A percentile compares a stretch with the other conserved stretches of the same genome.
Conservation (phyloP, 2,113 vertebrate genomes). For the Casuarius casuarius region DNA sequence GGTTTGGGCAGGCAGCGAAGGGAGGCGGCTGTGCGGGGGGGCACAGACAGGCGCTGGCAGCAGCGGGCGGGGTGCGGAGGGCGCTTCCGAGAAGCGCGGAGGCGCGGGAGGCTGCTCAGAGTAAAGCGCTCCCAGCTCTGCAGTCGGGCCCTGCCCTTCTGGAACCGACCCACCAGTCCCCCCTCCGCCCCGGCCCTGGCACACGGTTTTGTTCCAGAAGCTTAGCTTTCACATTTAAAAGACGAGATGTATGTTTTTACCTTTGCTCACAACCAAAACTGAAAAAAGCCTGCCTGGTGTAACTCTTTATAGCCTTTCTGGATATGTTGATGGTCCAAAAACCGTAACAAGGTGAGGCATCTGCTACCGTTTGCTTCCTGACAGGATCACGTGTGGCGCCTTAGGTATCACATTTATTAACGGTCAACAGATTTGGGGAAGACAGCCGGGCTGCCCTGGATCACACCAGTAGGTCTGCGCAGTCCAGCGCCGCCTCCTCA, state of each 20-base stretch:
- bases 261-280: neutral
- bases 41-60: too few species aligned
- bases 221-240: accelerated
- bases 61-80: too few species aligned
- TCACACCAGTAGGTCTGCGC: neutral
- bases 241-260: neutral
- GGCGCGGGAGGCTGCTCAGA: accelerated
- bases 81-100: too few species aligned
- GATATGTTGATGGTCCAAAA: neutral
- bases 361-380: neutral
- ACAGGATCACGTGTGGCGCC: neutral
- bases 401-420: neutral
- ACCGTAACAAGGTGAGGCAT: neutral
- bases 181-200: accelerated
- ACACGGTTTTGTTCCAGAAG: accelerated
- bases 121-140: neutral
- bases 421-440: neutral
- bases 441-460: accelerated
- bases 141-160: neutral
- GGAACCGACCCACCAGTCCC: accelerated
- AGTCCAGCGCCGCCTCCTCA: neutral
- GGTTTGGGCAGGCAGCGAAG: neutral
- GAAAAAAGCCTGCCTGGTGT: too few species aligned
- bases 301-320: neutral
- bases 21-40: too few species aligned